These are phyloP conservation scores for Illadopsis cleaveri DNA, from an alignment of 2,113 vertebrate species.

Conservation along the genomic window DNA sequence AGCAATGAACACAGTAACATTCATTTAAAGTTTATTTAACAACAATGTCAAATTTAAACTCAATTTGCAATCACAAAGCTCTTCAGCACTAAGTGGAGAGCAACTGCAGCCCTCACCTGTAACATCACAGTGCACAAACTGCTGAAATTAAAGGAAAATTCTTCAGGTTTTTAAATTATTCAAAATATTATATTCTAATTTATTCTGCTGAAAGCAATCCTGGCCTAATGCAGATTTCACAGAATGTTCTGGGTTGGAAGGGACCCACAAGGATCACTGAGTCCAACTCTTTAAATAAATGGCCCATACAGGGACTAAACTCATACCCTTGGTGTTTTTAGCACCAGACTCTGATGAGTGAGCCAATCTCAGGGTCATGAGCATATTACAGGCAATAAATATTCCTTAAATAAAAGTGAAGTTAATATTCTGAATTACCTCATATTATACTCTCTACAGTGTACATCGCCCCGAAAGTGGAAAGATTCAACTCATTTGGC, in stretches of 20 bases:
- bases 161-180: neutral
- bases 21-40: neutral
- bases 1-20: neutral
- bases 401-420: neutral
- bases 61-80: neutral
- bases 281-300: neutral
- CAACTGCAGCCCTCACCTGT: neutral
- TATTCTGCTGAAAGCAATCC: neutral
- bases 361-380: neutral
- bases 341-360: neutral
- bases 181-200: neutral
- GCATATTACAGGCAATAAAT: neutral
- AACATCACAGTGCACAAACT: neutral
- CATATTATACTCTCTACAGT: neutral
- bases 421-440: neutral
- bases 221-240: neutral
- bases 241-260: neutral
- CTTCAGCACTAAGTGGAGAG: neutral
- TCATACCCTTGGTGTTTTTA: neutral
- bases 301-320: neutral
- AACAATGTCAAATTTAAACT: neutral
- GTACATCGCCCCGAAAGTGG: neutral
- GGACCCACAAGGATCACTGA: neutral
- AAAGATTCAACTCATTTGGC: constrained; percentile 28
- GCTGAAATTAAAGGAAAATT: neutral